Evolutionary conservation across 92 coral and sea anemone genomes (phyloP).

Genomic region (Montipora capitata): DNA sequence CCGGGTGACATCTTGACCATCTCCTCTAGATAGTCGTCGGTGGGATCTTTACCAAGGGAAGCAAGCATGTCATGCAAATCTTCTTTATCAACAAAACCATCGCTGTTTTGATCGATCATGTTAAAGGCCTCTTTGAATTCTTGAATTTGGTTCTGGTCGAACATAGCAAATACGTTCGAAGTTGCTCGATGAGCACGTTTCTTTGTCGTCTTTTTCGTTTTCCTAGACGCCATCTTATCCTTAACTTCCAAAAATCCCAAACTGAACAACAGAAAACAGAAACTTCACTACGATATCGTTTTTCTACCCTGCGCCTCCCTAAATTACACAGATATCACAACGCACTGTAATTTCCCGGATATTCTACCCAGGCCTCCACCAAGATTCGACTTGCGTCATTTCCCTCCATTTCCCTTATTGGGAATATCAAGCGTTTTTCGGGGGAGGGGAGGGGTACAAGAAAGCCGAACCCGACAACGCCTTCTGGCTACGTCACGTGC

Average conservation of each 20-base stretch:
- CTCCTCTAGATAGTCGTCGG: conserved; percentile 93
- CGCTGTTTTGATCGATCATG: conserved; percentile 99
- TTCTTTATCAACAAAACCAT: conserved; percentile 98
- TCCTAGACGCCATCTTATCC: conserved; percentile 83
- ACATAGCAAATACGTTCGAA: conserved; percentile 99
- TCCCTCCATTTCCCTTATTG: conserved; percentile 9
- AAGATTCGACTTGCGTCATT: background rate
- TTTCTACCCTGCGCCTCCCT: conserved; percentile 31
- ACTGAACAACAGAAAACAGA: background rate
- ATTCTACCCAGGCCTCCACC: conserved; percentile 6
- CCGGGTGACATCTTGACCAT: conserved; percentile 98
- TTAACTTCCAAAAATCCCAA: background rate
- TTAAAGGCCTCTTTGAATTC: conserved; percentile 99
- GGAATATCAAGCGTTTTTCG: background rate
- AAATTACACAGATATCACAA: conserved; percentile 1
- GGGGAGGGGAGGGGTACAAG: too few relatives aligned
- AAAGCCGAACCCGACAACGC: too few relatives aligned
- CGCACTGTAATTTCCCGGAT: conserved; percentile 18
- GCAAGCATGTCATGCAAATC: conserved; percentile 99
- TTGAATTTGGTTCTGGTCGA: conserved; percentile 99
- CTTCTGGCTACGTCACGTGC: too few relatives aligned
- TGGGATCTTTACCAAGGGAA: conserved; percentile 98
- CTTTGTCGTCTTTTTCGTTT: conserved; percentile 94
- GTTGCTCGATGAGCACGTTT: conserved; percentile 99
- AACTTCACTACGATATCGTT: background rate